Evolutionary conservation across 2,113 vertebrate species (phyloP).

Genomic region (Beaufortia kweichowensis): DNA sequence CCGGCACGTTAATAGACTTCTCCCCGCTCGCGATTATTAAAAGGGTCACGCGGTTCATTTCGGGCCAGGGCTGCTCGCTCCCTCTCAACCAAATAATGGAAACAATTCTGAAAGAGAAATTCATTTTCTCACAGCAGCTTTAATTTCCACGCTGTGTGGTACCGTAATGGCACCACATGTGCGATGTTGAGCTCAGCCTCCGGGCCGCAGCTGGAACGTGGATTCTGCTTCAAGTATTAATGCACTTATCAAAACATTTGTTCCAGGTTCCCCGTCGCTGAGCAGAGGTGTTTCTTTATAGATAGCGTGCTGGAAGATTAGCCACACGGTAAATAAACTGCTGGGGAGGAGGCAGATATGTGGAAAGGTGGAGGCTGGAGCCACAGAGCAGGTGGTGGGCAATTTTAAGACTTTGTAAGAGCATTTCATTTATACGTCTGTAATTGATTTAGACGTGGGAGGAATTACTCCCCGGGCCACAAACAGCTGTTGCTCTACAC

Average conservation of each 20-base stretch:
- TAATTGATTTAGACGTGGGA: slow-evolving; percentile 53
- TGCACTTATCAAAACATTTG: slow-evolving; percentile 41
- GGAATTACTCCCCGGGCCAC: slow-evolving; percentile 24
- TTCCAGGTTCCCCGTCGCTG: slow-evolving; percentile 29
- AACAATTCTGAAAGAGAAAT: slow-evolving; percentile 38
- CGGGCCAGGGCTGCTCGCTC: background rate
- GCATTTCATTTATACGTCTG: slow-evolving; percentile 41
- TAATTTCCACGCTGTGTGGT: slow-evolving; percentile 19
- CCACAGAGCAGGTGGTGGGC: slow-evolving; percentile 51
- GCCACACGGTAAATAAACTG: slow-evolving; percentile 44
- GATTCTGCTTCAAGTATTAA: slow-evolving; percentile 10
- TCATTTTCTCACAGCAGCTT: slow-evolving; percentile 40
- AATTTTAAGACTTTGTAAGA: slow-evolving; percentile 28
- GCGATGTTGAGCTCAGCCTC: slow-evolving; percentile 28
- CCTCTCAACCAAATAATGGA: slow-evolving; percentile 5
- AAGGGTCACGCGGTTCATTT: background rate
- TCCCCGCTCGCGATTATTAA: background rate
- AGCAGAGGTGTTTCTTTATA: slow-evolving; percentile 36
- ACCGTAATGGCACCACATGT: background rate
- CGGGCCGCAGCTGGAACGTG: background rate
- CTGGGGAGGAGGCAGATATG: background rate
- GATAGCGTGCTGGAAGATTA: slow-evolving; percentile 46
- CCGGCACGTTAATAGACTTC: slow-evolving; percentile 22
- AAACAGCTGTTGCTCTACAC: slow-evolving; percentile 47
- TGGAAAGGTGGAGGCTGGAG: slow-evolving; percentile 2